Conservation (phyloP, 2,888 invertebrate species). For the Xestobium rufovillosum region DNA sequence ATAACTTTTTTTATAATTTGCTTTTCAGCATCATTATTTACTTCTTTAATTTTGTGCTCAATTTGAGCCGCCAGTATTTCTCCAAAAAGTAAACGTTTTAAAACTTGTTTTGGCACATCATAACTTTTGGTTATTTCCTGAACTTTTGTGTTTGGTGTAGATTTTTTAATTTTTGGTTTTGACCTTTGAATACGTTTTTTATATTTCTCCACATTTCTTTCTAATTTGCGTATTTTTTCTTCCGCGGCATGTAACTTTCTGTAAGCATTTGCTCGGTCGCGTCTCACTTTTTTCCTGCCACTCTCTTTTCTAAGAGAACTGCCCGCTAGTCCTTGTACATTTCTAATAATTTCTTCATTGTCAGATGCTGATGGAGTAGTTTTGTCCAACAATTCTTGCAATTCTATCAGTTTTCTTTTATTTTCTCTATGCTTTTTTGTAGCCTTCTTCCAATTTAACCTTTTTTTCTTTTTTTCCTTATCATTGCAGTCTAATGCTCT, state of each 20-base stretch:
- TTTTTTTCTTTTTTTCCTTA: constrained; percentile 9
- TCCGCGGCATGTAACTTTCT: background rate
- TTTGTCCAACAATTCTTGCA: constrained; percentile 2
- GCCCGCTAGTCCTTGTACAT: no score
- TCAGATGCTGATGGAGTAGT: background rate
- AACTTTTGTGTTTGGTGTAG: constrained; percentile 12
- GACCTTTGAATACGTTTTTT: background rate
- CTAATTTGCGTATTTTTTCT: background rate
- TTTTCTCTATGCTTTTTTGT: constrained; percentile 1
- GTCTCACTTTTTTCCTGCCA: constrained; percentile 1
- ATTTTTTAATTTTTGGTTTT: background rate
- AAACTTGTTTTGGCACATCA: constrained; percentile 6
- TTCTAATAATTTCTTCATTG: background rate
- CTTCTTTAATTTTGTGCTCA: constrained; percentile 2
- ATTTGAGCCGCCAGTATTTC: constrained; percentile 13
- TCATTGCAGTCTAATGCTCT: constrained; percentile 3
- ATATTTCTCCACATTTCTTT: constrained; percentile 1
- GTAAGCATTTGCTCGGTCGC: constrained; percentile 4
- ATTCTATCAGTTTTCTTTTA: background rate
- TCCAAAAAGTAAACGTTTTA: constrained; percentile 8
- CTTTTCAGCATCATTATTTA: constrained; percentile 14
- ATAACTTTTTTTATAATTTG: constrained; percentile 11
- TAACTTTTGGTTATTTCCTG: constrained; percentile 7
- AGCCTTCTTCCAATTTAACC: constrained; percentile 8
- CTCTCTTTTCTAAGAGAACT: background rate